Percentiles rank a stretch among this genome's conserved stretches.
Conservation (phyloP, 2,113 vertebrate species). For the Otocyon megalotis region DNA sequence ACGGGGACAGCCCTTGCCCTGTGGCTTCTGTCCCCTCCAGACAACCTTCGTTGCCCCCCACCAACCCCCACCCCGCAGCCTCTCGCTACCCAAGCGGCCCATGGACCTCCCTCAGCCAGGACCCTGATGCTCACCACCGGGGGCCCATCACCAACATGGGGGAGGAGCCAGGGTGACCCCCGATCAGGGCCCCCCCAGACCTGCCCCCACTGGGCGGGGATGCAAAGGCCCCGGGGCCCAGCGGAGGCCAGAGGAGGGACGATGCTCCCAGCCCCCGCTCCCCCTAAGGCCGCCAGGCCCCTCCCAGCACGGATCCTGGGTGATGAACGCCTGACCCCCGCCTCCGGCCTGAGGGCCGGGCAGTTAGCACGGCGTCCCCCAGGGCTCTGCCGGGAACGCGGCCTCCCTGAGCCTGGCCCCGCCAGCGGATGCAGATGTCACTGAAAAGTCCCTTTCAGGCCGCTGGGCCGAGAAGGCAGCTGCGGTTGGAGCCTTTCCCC, state of each 20-base stretch:
- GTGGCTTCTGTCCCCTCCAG: background rate
- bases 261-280: background rate
- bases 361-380: rapidly evolving
- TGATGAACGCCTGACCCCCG: rapidly evolving
- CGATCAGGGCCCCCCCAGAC: background rate
- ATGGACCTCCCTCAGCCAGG: background rate
- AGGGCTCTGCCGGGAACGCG: rapidly evolving
- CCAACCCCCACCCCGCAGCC: too few relatives aligned
- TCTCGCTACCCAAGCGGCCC: background rate
- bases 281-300: background rate
- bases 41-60: background rate
- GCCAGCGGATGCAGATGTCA: background rate
- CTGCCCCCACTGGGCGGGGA: background rate
- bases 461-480: background rate
- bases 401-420: background rate
- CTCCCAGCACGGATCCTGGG: background rate
- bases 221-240: background rate
- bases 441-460: background rate
- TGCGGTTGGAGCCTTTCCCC: background rate
- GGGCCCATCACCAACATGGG: background rate
- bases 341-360: background rate
- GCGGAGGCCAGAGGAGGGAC: background rate
- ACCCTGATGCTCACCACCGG: rapidly evolving
- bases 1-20: background rate
- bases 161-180: background rate